phyloP scores from a whole-genome alignment of 2,888 invertebrate genomes.

The Nephrocerus scutellatus region DNA sequence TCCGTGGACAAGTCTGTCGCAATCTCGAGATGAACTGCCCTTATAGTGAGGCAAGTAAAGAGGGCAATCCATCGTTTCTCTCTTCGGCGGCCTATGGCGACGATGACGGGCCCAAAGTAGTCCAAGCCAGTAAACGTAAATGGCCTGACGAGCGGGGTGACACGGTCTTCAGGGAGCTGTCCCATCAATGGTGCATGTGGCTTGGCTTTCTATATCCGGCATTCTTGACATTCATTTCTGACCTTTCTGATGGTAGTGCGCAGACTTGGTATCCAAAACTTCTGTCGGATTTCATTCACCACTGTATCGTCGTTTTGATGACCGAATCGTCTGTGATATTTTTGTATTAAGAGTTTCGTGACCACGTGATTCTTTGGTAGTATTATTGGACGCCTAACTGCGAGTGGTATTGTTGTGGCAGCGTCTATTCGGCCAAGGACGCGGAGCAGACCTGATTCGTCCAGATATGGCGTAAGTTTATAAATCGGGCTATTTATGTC shows the following conservation, averaged over 20 bases:
- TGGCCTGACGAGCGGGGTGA: slow-evolving; percentile 16
- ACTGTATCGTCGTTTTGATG: slow-evolving; percentile 14
- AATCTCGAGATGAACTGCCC: slow-evolving; percentile 9
- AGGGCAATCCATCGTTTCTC: slow-evolving; percentile 16
- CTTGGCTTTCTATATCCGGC: slow-evolving; percentile 2
- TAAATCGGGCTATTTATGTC: slow-evolving; percentile 7
- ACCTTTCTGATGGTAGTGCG: neutral
- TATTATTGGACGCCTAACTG: slow-evolving; percentile 13
- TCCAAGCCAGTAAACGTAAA: slow-evolving; percentile 21
- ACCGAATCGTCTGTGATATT: slow-evolving; percentile 8
- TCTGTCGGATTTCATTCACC: slow-evolving; percentile 15
- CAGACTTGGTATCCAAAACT: slow-evolving; percentile 17
- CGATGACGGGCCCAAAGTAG: slow-evolving; percentile 14
- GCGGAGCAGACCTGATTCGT: slow-evolving; percentile 5
- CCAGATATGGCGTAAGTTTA: slow-evolving; percentile 12
- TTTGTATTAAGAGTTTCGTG: slow-evolving; percentile 1
- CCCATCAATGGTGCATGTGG: slow-evolving; percentile 17
- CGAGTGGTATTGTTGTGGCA: slow-evolving; percentile 11
- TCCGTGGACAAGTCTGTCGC: slow-evolving; percentile 7
- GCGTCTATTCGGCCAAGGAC: slow-evolving; percentile 12
- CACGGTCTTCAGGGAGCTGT: slow-evolving; percentile 13
- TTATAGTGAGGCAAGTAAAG: slow-evolving; percentile 15
- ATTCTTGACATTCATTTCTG: neutral
- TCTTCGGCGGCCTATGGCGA: slow-evolving; percentile 12
- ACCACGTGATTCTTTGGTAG: slow-evolving; percentile 5